A percentile compares a stretch with the other conserved stretches of the same genome.
These are phyloP conservation scores for Leucoraja erinaceus DNA, from an alignment of 2,113 vertebrate genomes.

Conservation along the genomic window DNA sequence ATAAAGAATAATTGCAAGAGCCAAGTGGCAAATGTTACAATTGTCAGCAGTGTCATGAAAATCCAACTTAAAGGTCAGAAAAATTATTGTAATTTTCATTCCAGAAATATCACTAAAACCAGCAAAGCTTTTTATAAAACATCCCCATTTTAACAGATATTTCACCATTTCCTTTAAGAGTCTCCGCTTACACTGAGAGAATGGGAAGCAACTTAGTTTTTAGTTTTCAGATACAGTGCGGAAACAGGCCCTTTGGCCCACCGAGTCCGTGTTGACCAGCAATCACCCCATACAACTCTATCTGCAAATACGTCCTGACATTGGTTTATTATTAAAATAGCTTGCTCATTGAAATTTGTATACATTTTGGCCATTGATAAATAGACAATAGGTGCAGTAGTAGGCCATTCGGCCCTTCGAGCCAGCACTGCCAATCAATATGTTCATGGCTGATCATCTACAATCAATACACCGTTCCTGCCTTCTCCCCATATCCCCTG, in stretches of 20 bases:
- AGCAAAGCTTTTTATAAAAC: not conserved
- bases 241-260: no score
- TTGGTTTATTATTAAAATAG: not conserved
- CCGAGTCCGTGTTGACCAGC: no score
- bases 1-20: constrained; percentile 32
- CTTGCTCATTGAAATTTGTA: no score
- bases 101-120: not conserved
- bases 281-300: no score
- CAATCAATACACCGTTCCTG: no score
- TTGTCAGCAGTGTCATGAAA: constrained; percentile 14
- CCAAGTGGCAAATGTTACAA: constrained; percentile 1
- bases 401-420: no score
- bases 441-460: no score
- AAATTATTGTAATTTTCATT: constrained; percentile 23
- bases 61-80: constrained; percentile 11
- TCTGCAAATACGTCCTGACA: not conserved
- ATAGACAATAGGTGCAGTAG: no score
- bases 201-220: not conserved
- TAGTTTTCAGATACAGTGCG: no score
- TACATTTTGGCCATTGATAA: no score
- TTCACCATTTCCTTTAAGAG: not conserved
- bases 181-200: not conserved
- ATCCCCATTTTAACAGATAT: not conserved
- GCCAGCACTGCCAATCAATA: no score
- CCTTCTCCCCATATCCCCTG: no score